phyloP scores from a whole-genome alignment of 1,140 invertebrate genomes.

The Cydia fagiglandana region DNA sequence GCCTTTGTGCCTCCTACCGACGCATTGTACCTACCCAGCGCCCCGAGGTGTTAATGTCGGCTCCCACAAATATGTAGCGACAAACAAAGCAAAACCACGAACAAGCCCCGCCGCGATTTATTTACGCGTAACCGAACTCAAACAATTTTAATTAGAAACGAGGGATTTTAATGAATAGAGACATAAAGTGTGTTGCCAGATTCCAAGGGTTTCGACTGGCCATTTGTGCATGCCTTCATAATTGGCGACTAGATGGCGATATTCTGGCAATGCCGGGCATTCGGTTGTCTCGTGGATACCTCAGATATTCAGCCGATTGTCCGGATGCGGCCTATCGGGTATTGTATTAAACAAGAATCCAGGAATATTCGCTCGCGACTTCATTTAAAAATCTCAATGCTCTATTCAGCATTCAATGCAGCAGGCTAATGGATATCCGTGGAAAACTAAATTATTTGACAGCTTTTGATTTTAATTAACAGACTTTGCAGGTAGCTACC shows the following conservation, averaged over 20 bases:
- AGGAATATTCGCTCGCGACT: constrained; percentile 18
- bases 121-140: constrained; percentile 58
- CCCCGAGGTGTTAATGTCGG: constrained; percentile 65
- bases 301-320: constrained; percentile 26
- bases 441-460: constrained; percentile 21
- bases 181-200: constrained; percentile 66
- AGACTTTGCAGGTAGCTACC: neutral
- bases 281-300: constrained; percentile 33
- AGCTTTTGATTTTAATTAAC: constrained; percentile 16
- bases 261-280: constrained; percentile 43
- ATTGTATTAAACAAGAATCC: constrained; percentile 12
- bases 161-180: constrained; percentile 72
- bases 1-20: constrained; percentile 66
- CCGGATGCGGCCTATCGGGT: constrained; percentile 6
- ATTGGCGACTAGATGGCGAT: constrained; percentile 64
- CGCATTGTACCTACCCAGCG: constrained; percentile 57
- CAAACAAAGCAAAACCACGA: constrained; percentile 61
- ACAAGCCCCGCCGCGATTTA: constrained; percentile 64
- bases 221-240: constrained; percentile 58
- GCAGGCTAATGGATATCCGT: neutral
- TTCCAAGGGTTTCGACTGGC: constrained; percentile 53
- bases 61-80: constrained; percentile 68
- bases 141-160: constrained; percentile 76
- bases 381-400: constrained; percentile 22
- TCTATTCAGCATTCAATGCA: constrained; percentile 7